Conservation (phyloP, 2,888 invertebrate genomes). For the Apomyelois bistriatella region DNA sequence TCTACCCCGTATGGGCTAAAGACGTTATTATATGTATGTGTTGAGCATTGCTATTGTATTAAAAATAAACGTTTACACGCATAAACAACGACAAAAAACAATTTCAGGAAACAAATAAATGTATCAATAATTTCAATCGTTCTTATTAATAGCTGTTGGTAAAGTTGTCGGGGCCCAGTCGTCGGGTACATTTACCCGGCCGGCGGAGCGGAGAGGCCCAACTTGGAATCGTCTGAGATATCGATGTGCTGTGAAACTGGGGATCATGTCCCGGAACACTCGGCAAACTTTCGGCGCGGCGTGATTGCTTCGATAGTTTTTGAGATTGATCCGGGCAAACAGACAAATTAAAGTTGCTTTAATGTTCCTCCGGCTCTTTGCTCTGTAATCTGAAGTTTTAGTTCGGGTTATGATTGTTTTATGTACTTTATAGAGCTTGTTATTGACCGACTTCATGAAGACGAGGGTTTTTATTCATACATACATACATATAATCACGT, state of each 20-base stretch:
- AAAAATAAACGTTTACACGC: too few relatives aligned
- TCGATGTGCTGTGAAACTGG: slow-evolving; percentile 13
- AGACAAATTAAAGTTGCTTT: slow-evolving; percentile 10
- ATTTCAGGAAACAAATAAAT: not conserved
- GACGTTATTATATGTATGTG: too few relatives aligned
- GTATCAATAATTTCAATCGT: slow-evolving; percentile 7
- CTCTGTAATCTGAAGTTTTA: not conserved
- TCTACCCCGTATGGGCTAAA: too few relatives aligned
- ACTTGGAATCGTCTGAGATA: slow-evolving; percentile 8
- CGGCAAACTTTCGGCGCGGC: slow-evolving; percentile 10
- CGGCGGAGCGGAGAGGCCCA: not conserved
- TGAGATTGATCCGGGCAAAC: slow-evolving; percentile 13
- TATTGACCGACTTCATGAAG: not conserved
- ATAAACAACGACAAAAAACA: not conserved
- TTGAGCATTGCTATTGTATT: too few relatives aligned
- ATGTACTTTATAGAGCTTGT: not conserved
- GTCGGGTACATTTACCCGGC: not conserved
- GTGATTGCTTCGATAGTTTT: slow-evolving; percentile 14
- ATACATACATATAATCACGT: too few relatives aligned
- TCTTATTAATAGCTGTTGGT: slow-evolving; percentile 10
- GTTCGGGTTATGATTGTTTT: not conserved
- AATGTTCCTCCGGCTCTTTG: slow-evolving; percentile 1
- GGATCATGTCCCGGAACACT: slow-evolving; percentile 13
- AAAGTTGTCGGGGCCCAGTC: not conserved
- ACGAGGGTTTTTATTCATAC: too few relatives aligned